Evolutionary conservation across 2,113 vertebrate species (phyloP), one percentile per base, ranked within the genome.

Genomic region (Tretioscincus oriximinensis): DNA sequence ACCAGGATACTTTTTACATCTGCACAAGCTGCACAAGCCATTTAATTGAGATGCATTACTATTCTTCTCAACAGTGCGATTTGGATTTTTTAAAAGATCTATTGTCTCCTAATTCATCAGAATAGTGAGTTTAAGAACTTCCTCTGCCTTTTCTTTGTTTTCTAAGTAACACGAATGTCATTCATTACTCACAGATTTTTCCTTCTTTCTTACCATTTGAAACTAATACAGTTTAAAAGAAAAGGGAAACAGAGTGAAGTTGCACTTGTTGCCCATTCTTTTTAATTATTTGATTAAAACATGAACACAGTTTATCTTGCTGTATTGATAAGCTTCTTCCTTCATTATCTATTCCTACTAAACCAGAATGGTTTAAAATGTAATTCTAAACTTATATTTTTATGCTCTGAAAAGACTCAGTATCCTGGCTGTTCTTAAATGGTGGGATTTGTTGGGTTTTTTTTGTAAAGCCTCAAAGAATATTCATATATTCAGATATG

Each of bases 241-340:
- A 81, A 89, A 84, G 9, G 63, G 35, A 67, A 66, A n/a, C 31
- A 81, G 8, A 60, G 9, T 66, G 66, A 65, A 64, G 29, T 21
- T n/a, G 9, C n/a, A 74, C 58, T 74, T 70, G 63, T 41, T 51
- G 9, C 7, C 41, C 18, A 24, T 64, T 49, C 22, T 45, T 83
- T 61, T 9, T 29, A 63, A 41, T 61, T 45, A 28, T 75, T 67
- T 63, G 63, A 63, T 51, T 76, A 68, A 0, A 9, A 60, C 41
- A 85, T 54, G 58, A 65, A 0, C 0, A 10, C 29, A 68, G 51
- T 20, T 8, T 51, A 64, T 1, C 26, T 22, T 51, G 11, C 14
- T 78, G 21, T 69, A 49, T 67, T 0, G 0, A 45, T 41, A 22
- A 69, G 67, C 67, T 41, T 41, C 8, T 9, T 10, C 35, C 26